These are phyloP conservation scores for Trididemnum miniatum DNA, from an alignment of 23 tunicate genomes.

Conservation along the genomic window DNA sequence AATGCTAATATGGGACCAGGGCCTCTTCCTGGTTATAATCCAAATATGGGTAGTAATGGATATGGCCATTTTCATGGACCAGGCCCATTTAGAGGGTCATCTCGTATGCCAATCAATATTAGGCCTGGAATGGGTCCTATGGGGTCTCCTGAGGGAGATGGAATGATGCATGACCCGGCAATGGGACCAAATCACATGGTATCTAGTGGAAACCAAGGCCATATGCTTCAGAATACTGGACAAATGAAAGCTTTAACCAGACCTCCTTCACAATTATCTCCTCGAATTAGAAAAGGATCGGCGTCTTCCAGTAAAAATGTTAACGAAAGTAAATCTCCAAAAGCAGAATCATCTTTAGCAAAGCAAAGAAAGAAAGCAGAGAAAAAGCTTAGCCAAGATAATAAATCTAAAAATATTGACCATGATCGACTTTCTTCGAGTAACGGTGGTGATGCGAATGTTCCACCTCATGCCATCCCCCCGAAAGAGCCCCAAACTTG, in stretches of 20 bases:
- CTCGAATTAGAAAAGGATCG: conserved; percentile 36
- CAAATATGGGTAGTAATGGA: conserved; percentile 41
- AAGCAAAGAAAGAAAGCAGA: conserved; percentile 66
- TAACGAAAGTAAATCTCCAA: conserved; percentile 48
- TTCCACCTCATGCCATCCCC: conserved; percentile 63
- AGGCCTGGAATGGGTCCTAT: conserved; percentile 56
- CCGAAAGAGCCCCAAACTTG: conserved; percentile 55
- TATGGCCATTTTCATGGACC: conserved; percentile 35
- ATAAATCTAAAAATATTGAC: conserved; percentile 24
- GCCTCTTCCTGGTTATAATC: conserved; percentile 39
- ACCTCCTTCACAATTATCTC: conserved; percentile 49
- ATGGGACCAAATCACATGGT: conserved; percentile 48
- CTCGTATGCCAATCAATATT: conserved; percentile 45
- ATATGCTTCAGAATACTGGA: conserved; percentile 62
- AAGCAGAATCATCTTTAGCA: conserved; percentile 10
- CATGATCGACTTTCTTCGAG: not conserved
- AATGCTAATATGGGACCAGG: conserved; percentile 20
- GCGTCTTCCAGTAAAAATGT: conserved; percentile 20
- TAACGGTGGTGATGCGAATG: conserved; percentile 12
- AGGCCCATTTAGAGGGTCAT: conserved; percentile 37
- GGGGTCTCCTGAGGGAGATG: conserved; percentile 46
- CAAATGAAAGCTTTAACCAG: conserved; percentile 72
- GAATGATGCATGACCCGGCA: conserved; percentile 43
- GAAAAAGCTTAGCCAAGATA: conserved; percentile 42
- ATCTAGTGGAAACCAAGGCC: conserved; percentile 71